A percentile compares a stretch with the other conserved stretches of the same genome.
Conservation (phyloP, 2,888 invertebrate genomes). For the Plagiodera versicolora region DNA sequence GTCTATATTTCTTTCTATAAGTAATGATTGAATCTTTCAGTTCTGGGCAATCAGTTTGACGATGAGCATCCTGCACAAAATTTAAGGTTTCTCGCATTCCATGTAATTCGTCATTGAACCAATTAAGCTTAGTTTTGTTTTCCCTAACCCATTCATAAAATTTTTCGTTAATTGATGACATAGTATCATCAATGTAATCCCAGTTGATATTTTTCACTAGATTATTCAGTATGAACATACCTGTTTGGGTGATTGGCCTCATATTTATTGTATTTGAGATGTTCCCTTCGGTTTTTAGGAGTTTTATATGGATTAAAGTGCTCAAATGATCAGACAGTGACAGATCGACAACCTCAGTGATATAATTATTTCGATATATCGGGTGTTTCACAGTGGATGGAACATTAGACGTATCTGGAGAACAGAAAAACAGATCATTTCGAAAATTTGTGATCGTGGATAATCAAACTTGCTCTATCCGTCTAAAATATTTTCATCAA, state of each 20-base stretch:
- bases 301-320: background rate
- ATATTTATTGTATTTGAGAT: background rate
- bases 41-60: background rate
- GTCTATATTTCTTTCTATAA: slow-evolving; percentile 5
- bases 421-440: no score
- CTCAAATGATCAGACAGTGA: slow-evolving; percentile 10
- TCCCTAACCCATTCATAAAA: background rate
- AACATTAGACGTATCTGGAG: no score
- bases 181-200: background rate
- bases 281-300: background rate
- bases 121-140: background rate
- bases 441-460: no score
- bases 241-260: background rate
- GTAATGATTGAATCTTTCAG: background rate
- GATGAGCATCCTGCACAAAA: background rate
- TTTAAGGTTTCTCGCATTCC: background rate
- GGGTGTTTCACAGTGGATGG: no score
- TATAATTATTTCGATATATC: slow-evolving; percentile 10
- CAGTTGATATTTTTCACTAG: background rate
- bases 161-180: background rate
- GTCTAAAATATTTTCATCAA: no score
- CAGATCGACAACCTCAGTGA: slow-evolving; percentile 8
- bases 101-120: background rate
- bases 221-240: background rate
- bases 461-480: no score